Evolutionary conservation across 2,113 vertebrate genomes (phyloP), one percentile per base, ranked within the genome.

Genomic region (Calonectris borealis): DNA sequence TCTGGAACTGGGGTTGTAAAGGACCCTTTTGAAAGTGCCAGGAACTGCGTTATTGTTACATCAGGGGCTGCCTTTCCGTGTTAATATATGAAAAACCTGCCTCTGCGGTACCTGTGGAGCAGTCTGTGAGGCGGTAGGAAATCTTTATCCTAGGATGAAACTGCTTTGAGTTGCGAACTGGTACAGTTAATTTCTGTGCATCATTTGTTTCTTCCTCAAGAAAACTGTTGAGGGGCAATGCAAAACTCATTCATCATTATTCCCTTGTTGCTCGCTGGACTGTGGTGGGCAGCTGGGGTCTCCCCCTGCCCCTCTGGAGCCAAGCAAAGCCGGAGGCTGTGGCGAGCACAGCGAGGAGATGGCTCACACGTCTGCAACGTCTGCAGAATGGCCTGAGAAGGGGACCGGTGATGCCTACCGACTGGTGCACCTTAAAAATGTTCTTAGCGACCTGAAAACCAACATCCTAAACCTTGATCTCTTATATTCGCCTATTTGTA

Each of bases 191-290:
- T 93, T 65, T 66, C n/a, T 38, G 16, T 10, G 19, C 58, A 5
- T 91, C 10, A 0, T 80, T 79, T 83, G 61, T 7, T 14, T 82
- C 82, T 80, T 55, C 18, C 36, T 61, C 2, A 3, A 24, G 73
- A 29, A 62, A 31, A 55, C 10, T 11, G 9, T 16, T 15, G 52
- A 68, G 66, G 13, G 34, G 31, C 29, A 10, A 3, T 3, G 38
- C 25, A 62, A 49, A 32, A 29, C 48, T 13, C 11, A 5, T 18
- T n/a, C 14, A 1, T 16, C 0, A 0, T 42, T 36, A 15, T 40
- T 58, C 40, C 24, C 40, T 90, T 5, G 0, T 54, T 29, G 44
- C 55, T 78, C 19, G 42, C 65, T 34, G 55, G 46, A 0, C 26
- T 22, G 11, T 7, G 44, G 44, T 32, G 77, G 46, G 69, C 24